A percentile compares a stretch with the other conserved stretches of the same genome.
Conservation (phyloP, 2,888 invertebrate species). For the Drosophila fungiperda region DNA sequence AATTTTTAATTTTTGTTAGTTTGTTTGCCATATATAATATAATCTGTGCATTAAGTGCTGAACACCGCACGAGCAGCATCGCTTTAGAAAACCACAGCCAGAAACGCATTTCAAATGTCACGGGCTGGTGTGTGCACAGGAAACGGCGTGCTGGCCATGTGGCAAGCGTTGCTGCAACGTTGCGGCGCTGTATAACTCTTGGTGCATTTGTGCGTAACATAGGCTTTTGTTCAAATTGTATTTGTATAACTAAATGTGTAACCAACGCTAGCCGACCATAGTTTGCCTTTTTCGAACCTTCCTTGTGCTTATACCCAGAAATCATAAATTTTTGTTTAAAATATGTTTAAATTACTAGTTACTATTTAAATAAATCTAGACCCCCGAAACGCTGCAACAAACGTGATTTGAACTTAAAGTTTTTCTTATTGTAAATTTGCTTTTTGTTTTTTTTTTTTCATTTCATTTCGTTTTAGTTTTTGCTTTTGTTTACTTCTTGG, state of each 20-base stretch:
- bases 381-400: slow-evolving; percentile 78
- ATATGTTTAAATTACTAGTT: slow-evolving; percentile 33
- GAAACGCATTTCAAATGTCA: slow-evolving; percentile 59
- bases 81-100: slow-evolving; percentile 23
- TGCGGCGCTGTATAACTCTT: slow-evolving; percentile 31
- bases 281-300: slow-evolving; percentile 82
- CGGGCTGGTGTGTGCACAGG: slow-evolving; percentile 72
- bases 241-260: slow-evolving; percentile 22
- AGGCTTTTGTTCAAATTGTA: slow-evolving; percentile 17
- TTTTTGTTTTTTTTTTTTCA: slow-evolving; percentile 8
- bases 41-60: slow-evolving; percentile 38
- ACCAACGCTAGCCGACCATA: slow-evolving; percentile 72
- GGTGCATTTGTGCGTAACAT: slow-evolving; percentile 45
- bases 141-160: slow-evolving; percentile 44
- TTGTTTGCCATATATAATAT: slow-evolving; percentile 8
- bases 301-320: slow-evolving; percentile 64
- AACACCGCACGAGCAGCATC: slow-evolving; percentile 28
- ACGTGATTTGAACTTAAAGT: slow-evolving; percentile 35
- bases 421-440: neutral
- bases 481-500: slow-evolving; percentile 48
- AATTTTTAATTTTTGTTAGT: neutral
- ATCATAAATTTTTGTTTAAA: slow-evolving; percentile 13
- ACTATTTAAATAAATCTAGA: slow-evolving; percentile 52
- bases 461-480: neutral
- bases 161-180: slow-evolving; percentile 27